These are phyloP conservation scores for Isurus oxyrinchus DNA, from an alignment of 2,113 vertebrate genomes.

Conservation along the genomic window DNA sequence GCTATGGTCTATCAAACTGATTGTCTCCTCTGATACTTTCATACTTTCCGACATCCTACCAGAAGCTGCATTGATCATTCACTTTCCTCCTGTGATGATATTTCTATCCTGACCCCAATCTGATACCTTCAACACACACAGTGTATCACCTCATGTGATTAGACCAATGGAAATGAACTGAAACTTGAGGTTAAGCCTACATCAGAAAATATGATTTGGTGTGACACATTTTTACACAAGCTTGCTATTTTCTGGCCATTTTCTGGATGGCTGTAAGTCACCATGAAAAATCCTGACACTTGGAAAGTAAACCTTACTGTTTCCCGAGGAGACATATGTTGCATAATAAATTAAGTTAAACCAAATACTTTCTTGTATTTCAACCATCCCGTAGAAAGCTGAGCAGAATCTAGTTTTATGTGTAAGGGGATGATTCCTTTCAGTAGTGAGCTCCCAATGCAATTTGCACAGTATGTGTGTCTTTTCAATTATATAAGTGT, in stretches of 20 bases:
- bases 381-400: background rate
- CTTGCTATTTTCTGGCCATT: background rate
- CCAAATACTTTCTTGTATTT: background rate
- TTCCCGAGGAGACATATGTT: conserved; percentile 13
- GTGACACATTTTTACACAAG: background rate
- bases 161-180: background rate
- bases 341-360: conserved; percentile 25
- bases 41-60: background rate
- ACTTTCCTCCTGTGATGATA: background rate
- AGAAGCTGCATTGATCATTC: background rate
- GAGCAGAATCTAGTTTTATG: background rate
- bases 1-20: background rate
- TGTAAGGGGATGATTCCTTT: background rate
- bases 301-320: background rate
- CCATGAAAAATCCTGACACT: background rate
- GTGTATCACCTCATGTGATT: background rate
- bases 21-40: background rate
- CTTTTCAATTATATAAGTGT: background rate
- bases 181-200: background rate
- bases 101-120: background rate
- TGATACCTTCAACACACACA: background rate
- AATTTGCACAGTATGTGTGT: background rate
- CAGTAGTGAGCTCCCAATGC: background rate
- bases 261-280: background rate
- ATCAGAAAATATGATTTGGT: background rate